Conservation (phyloP, 1,140 invertebrate genomes). For the Leguminivora glycinivorella region DNA sequence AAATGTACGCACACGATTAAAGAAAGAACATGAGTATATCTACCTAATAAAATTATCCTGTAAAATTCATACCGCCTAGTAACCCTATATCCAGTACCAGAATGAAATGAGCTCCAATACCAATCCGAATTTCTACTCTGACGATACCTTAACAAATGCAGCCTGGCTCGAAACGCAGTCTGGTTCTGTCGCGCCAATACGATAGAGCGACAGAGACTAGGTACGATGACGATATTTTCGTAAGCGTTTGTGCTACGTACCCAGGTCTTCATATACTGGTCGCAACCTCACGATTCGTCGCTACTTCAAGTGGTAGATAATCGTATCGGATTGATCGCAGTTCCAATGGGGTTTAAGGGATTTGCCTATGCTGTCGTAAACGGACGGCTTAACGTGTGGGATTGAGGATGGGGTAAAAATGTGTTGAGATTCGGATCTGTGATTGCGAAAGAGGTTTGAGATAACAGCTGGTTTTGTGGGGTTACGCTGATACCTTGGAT, state of each 20-base stretch:
- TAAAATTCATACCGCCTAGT: no score
- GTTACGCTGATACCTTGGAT: not conserved
- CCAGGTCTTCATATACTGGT: not conserved
- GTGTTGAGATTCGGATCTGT: constrained; percentile 9
- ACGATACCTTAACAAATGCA: not conserved
- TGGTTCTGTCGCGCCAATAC: no score
- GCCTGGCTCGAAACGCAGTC: no score
- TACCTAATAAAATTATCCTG: no score
- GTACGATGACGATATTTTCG: no score
- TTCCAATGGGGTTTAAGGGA: constrained; percentile 8
- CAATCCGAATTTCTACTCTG: not conserved
- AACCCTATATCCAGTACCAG: no score
- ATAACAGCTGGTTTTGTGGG: not conserved
- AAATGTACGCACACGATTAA: no score
- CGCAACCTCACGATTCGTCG: not conserved
- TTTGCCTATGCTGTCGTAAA: not conserved
- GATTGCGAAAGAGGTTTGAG: not conserved
- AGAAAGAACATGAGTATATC: no score
- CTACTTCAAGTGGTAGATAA: constrained; percentile 25
- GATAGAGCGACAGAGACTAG: not conserved
- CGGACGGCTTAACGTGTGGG: not conserved
- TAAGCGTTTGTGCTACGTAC: no score
- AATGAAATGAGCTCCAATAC: not conserved
- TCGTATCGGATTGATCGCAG: constrained; percentile 16
- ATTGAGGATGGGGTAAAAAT: constrained; percentile 8